A percentile compares a stretch with the other conserved stretches of the same genome.
phyloP scores from a whole-genome alignment of 1,140 invertebrate species.

The Brachionus koreanus region DNA sequence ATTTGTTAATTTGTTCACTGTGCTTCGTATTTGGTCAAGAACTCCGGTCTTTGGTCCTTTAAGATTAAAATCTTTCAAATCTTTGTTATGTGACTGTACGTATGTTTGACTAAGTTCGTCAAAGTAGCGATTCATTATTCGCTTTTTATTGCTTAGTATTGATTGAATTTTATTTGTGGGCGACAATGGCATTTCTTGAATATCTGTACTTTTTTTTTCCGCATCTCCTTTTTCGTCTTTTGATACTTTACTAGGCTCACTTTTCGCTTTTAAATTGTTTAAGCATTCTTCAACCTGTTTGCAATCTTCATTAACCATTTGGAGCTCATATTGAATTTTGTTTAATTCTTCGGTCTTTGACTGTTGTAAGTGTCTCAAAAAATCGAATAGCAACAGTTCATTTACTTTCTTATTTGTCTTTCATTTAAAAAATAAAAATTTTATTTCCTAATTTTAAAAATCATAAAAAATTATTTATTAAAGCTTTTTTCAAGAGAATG shows the following conservation, averaged over 20 bases:
- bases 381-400: slow-evolving; percentile 32
- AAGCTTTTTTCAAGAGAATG: too few species aligned
- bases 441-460: too few species aligned
- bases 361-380: slow-evolving; percentile 43
- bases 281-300: slow-evolving; percentile 45
- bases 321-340: slow-evolving; percentile 48
- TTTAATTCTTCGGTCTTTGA: slow-evolving; percentile 48
- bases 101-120: slow-evolving; percentile 85
- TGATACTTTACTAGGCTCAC: neutral
- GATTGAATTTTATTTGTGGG: slow-evolving; percentile 48
- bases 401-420: slow-evolving; percentile 44
- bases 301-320: slow-evolving; percentile 48
- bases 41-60: slow-evolving; percentile 54
- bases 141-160: slow-evolving; percentile 66
- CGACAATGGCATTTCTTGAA: neutral
- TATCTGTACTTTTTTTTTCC: slow-evolving; percentile 42
- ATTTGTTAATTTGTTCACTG: slow-evolving; percentile 79
- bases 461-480: too few species aligned
- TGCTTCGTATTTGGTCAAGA: slow-evolving; percentile 76
- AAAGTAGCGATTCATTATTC: slow-evolving; percentile 75
- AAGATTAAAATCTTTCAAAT: slow-evolving; percentile 60
- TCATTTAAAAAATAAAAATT: too few species aligned
- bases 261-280: slow-evolving; percentile 22
- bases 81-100: slow-evolving; percentile 71
- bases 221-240: neutral